These are phyloP conservation scores for Pocillopora damicornis DNA, from an alignment of 64 coral and sea anemone genomes.

Conservation along the genomic window DNA sequence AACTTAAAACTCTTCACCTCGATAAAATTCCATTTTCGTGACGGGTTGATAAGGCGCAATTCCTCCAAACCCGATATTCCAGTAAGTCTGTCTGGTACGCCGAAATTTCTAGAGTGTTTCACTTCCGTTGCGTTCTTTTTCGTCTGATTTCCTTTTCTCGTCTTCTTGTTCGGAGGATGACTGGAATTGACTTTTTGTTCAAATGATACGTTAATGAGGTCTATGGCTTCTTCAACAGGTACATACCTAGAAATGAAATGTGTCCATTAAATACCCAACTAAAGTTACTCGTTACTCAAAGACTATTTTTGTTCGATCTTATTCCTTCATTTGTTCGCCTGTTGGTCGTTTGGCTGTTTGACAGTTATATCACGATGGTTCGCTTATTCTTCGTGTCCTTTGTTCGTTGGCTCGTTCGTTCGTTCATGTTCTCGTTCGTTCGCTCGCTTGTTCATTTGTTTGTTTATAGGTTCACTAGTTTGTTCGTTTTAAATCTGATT, in stretches of 20 bases:
- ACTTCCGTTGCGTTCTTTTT: not conserved
- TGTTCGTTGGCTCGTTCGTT: no score
- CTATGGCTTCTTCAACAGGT: conserved; percentile 70
- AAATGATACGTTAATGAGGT: conserved; percentile 99
- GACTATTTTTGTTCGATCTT: not conserved
- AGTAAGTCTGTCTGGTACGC: conserved; percentile 87
- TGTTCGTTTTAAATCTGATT: no score
- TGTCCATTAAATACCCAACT: not conserved
- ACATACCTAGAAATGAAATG: conserved; percentile 58
- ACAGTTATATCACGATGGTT: no score
- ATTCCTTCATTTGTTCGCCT: no score
- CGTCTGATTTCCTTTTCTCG: conserved; percentile 31
- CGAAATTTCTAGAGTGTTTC: conserved; percentile 34
- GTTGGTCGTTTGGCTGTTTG: no score
- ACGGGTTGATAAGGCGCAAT: conserved; percentile 58
- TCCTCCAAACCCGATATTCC: conserved; percentile 79
- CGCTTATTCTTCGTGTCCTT: no score
- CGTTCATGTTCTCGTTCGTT: no score
- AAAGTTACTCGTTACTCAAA: not conserved
- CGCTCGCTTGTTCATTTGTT: no score
- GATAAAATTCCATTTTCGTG: conserved; percentile 92
- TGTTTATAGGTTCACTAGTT: not conserved
- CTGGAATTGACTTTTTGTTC: conserved; percentile 57
- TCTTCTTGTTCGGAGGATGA: conserved; percentile 42
- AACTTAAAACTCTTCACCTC: conserved; percentile 49